Conservation (phyloP, 2,797 vertebrate species). For the Pipistrellus nathusii region DNA sequence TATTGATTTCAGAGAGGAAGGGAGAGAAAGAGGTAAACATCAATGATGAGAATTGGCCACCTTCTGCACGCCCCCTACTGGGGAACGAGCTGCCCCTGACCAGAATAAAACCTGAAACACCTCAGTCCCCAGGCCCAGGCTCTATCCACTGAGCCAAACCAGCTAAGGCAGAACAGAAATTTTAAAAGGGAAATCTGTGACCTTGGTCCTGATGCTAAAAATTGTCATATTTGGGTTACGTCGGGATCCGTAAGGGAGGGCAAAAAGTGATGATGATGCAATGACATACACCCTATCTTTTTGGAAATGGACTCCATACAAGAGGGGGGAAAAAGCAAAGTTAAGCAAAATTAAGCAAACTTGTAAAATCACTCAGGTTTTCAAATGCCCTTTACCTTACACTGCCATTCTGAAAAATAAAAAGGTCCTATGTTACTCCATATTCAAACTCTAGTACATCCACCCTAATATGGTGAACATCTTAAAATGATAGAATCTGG, state of each 20-base stretch:
- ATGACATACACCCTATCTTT: neutral
- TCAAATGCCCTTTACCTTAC: conserved; percentile 51
- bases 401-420: neutral
- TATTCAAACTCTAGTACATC: conserved; percentile 4
- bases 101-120: too few species aligned
- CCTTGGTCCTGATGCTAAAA: conserved; percentile 59
- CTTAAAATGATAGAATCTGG: neutral
- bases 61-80: too few species aligned
- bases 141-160: too few species aligned
- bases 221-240: conserved; percentile 12
- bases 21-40: too few species aligned
- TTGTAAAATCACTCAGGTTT: conserved; percentile 54
- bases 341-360: neutral
- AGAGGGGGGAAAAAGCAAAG: neutral
- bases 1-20: too few species aligned
- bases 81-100: too few species aligned
- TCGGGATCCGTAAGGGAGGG: neutral
- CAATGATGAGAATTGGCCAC: too few species aligned
- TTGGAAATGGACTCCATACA: neutral
- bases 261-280: conserved; percentile 37
- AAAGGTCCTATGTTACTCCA: conserved; percentile 11
- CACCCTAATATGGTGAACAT: neutral
- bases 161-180: too few species aligned
- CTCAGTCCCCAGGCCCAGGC: too few species aligned
- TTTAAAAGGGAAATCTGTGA: conserved; percentile 48